These are phyloP conservation scores for Dicaeum eximium DNA, from an alignment of 2,113 vertebrate species.

Conservation along the genomic window DNA sequence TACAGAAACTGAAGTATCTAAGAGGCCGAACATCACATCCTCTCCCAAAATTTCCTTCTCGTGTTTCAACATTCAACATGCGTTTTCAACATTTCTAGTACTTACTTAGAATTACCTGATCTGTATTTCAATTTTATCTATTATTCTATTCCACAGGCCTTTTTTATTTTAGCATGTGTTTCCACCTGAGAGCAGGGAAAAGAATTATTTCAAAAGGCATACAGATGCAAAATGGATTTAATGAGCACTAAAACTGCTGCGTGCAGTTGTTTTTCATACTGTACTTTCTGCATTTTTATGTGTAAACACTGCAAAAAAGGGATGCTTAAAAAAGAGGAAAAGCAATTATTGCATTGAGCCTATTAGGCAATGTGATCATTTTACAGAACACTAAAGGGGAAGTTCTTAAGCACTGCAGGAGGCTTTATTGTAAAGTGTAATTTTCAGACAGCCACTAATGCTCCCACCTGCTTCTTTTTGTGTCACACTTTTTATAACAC, in stretches of 20 bases:
- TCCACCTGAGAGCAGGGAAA: background rate
- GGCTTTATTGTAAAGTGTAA: constrained; percentile 22
- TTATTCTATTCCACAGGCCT: background rate
- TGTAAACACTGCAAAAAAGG: constrained; percentile 8
- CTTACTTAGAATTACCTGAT: background rate
- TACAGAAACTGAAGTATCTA: background rate
- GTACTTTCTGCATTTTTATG: constrained; percentile 26
- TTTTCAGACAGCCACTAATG: constrained; percentile 43
- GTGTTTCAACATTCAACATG: background rate
- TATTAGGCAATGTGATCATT: constrained; percentile 21
- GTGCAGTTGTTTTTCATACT: constrained; percentile 35
- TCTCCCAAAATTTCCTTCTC: background rate
- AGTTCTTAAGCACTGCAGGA: constrained; percentile 20
- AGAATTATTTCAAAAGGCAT: background rate
- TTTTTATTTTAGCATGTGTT: background rate
- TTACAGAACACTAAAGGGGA: constrained; percentile 26
- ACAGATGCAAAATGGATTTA: background rate
- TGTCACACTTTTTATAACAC: constrained; percentile 26
- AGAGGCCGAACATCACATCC: background rate
- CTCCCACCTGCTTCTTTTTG: constrained; percentile 29
- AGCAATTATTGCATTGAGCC: constrained; percentile 26
- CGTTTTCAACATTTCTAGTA: too few relatives aligned
- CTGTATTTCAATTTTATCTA: background rate
- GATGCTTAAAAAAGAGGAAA: constrained; percentile 1
- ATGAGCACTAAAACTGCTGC: background rate